phyloP scores from a whole-genome alignment of 2,888 invertebrate genomes.

The Caradrina clavipalpis region DNA sequence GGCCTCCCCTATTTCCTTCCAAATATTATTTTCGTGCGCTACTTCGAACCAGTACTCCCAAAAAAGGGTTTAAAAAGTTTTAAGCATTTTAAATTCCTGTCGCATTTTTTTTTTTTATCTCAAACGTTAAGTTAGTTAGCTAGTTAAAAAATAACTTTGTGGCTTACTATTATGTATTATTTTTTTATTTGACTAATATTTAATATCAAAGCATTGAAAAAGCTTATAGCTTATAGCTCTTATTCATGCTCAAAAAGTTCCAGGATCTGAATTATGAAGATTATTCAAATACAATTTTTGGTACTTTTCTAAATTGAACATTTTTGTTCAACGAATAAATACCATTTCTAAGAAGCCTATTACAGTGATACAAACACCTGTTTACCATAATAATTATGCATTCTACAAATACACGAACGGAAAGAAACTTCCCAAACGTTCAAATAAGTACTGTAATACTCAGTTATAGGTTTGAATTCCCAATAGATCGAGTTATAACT shows the following conservation, averaged over 20 bases:
- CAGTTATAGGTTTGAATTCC: constrained; percentile 23
- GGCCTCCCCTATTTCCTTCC: too few relatives aligned
- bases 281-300: background rate
- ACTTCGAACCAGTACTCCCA: too few relatives aligned
- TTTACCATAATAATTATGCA: background rate
- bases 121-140: too few relatives aligned
- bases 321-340: background rate
- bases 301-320: background rate
- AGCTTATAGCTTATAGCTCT: too few relatives aligned
- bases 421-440: background rate
- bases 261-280: background rate
- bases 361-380: background rate
- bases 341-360: background rate
- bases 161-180: too few relatives aligned
- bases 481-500: constrained; percentile 46
- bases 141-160: too few relatives aligned
- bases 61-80: too few relatives aligned
- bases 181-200: too few relatives aligned
- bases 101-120: too few relatives aligned
- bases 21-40: too few relatives aligned
- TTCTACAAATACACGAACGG: background rate
- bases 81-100: too few relatives aligned
- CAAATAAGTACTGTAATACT: background rate
- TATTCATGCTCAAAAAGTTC: background rate
- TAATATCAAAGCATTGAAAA: too few relatives aligned